Evolutionary conservation across 2,888 invertebrate genomes (phyloP).

Genomic region (Zaprionus obscuricornis): DNA sequence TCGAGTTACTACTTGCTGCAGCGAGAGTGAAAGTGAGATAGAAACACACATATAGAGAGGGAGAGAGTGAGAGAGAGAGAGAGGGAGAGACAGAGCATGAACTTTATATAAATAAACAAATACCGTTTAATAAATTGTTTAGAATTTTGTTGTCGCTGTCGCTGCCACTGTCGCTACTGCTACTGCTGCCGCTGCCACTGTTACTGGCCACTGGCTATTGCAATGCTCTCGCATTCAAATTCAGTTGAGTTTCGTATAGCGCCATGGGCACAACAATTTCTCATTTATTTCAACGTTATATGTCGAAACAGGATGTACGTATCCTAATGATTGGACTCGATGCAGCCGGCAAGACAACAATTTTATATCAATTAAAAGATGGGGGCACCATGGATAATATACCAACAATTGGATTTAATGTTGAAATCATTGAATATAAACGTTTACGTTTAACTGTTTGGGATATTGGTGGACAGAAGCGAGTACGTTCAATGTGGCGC

Average conservation of each 20-base stretch:
- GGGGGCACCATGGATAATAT: slow-evolving; percentile 69
- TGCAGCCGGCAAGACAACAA: slow-evolving; percentile 80
- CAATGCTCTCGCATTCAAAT: too few species aligned
- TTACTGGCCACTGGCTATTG: too few species aligned
- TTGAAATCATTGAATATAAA: slow-evolving; percentile 76
- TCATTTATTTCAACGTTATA: slow-evolving; percentile 58
- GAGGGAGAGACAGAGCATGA: too few species aligned
- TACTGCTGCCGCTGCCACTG: too few species aligned
- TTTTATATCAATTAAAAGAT: slow-evolving; percentile 74
- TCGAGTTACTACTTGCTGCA: too few species aligned
- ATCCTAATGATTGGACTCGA: slow-evolving; percentile 79
- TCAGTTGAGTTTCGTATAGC: not conserved
- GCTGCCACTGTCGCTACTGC: too few species aligned
- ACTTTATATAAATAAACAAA: too few species aligned
- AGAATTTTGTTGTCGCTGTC: too few species aligned
- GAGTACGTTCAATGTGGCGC: slow-evolving; percentile 75
- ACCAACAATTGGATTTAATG: slow-evolving; percentile 80
- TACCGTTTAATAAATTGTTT: too few species aligned
- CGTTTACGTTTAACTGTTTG: slow-evolving; percentile 78
- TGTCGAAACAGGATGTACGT: slow-evolving; percentile 64
- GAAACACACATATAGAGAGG: too few species aligned
- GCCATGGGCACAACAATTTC: slow-evolving; percentile 53
- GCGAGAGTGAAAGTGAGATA: too few species aligned
- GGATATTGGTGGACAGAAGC: slow-evolving; percentile 79
- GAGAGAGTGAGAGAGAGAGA: too few species aligned